Conservation (phyloP, 1,140 invertebrate genomes). For the Latrodectus geometricus region DNA sequence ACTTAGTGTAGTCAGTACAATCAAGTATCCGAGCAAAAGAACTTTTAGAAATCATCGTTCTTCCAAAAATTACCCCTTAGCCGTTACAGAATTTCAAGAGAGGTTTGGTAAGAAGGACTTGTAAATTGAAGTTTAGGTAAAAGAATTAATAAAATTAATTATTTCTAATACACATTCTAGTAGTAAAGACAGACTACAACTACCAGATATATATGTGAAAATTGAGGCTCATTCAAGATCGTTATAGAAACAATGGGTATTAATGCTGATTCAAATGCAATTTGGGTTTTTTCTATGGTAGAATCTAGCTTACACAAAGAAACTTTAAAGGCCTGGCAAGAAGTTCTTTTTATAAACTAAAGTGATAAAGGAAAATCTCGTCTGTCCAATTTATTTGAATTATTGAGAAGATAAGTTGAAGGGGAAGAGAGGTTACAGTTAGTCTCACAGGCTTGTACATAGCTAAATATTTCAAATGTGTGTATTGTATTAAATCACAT, state of each 20-base stretch:
- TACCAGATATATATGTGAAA: neutral
- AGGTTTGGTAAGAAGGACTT: slow-evolving; percentile 4
- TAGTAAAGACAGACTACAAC: neutral
- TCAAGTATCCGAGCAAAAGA: too few species aligned
- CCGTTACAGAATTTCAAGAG: neutral
- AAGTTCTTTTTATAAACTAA: neutral
- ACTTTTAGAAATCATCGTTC: too few species aligned
- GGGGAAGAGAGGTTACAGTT: too few species aligned
- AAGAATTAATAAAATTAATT: neutral
- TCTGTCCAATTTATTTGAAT: too few species aligned
- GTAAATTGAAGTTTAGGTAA: slow-evolving; percentile 3
- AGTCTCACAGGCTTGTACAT: too few species aligned
- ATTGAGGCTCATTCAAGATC: slow-evolving; percentile 15
- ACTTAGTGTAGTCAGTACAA: too few species aligned
- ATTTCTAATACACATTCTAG: neutral
- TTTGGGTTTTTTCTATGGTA: neutral
- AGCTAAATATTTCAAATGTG: too few species aligned
- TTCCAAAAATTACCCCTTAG: slow-evolving; percentile 11
- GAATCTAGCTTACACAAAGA: neutral
- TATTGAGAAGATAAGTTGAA: too few species aligned
- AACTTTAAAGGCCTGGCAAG: neutral
- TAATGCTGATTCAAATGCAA: neutral
- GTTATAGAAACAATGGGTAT: neutral
- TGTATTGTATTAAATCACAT: too few species aligned
- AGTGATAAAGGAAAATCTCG: neutral